Evolutionary conservation across 2,797 vertebrate genomes (phyloP).

Genomic region (Pterois miles): DNA sequence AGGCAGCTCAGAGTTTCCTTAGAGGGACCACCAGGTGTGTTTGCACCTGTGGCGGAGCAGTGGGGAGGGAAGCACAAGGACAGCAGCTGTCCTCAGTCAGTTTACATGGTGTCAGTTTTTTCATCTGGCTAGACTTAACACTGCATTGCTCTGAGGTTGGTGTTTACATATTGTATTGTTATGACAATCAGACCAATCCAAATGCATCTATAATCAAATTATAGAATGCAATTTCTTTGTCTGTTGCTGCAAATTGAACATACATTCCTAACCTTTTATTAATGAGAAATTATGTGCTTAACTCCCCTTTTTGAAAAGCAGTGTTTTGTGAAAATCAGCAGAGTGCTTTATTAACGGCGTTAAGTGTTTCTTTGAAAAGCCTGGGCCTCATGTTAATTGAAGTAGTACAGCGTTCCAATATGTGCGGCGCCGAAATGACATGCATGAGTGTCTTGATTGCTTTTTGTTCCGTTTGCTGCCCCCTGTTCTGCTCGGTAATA

Average conservation of each 20-base stretch:
- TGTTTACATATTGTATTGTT: slow-evolving; percentile 14
- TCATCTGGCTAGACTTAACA: slow-evolving; percentile 32
- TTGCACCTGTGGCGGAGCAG: slow-evolving; percentile 78
- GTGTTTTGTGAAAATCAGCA: slow-evolving; percentile 64
- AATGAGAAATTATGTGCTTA: slow-evolving; percentile 48
- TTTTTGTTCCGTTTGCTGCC: slow-evolving; percentile 77
- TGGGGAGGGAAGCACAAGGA: slow-evolving; percentile 66
- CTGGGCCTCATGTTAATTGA: slow-evolving; percentile 72
- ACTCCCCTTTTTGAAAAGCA: slow-evolving; percentile 45
- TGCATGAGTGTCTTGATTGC: slow-evolving; percentile 80
- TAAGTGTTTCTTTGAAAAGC: slow-evolving; percentile 73
- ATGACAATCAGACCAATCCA: background rate
- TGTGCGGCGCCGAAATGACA: slow-evolving; percentile 71
- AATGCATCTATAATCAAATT: slow-evolving; percentile 12
- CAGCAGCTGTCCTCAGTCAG: slow-evolving; percentile 78
- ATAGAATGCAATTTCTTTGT: background rate
- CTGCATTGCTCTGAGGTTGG: slow-evolving; percentile 10
- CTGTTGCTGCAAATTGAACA: slow-evolving; percentile 34
- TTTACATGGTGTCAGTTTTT: slow-evolving; percentile 64
- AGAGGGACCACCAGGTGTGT: slow-evolving; percentile 81
- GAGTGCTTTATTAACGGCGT: slow-evolving; percentile 63
- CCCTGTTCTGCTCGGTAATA: slow-evolving; percentile 73
- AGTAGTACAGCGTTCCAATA: slow-evolving; percentile 73
- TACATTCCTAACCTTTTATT: slow-evolving; percentile 45
- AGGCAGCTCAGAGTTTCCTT: slow-evolving; percentile 76